phyloP scores from a whole-genome alignment of 2,888 invertebrate genomes.

The Digitonthophagus gazella region DNA sequence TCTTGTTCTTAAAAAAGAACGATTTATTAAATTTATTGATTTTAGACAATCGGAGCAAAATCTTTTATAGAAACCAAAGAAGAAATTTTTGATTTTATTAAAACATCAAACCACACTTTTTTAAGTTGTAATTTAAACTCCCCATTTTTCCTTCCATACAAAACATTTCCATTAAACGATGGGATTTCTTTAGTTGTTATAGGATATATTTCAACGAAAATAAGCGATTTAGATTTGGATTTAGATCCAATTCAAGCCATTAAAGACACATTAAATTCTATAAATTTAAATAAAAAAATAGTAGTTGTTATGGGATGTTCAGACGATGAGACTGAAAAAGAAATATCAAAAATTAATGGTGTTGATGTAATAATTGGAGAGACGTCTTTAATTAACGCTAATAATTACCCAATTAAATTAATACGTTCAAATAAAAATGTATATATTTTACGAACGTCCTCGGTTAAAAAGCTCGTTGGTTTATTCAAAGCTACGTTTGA shows the following conservation, averaged over 20 bases:
- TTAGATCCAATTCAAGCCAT: conserved; percentile 10
- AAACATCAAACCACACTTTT: not conserved
- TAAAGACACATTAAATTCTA: not conserved
- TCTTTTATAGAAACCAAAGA: not conserved
- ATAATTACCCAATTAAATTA: conserved; percentile 69
- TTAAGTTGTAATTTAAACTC: conserved; percentile 6
- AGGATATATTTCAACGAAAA: conserved; percentile 63
- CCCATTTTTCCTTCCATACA: not conserved
- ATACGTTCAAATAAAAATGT: conserved; percentile 68
- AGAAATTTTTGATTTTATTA: not conserved
- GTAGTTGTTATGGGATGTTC: conserved; percentile 89
- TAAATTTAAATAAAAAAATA: conserved; percentile 52
- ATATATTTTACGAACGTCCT: conserved; percentile 86
- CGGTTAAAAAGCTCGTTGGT: conserved; percentile 89
- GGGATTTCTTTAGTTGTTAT: conserved; percentile 75
- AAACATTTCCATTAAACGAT: not conserved
- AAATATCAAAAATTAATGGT: conserved; percentile 77
- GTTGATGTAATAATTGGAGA: conserved; percentile 88
- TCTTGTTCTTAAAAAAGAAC: not conserved
- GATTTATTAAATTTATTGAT: not conserved
- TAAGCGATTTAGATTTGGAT: not conserved
- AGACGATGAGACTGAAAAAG: conserved; percentile 70
- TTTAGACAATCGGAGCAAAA: not conserved
- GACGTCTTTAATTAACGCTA: conserved; percentile 52
- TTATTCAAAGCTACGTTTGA: conserved; percentile 70